phyloP scores from a whole-genome alignment of 2,113 vertebrate genomes.

The Antechinus flavipes region DNA sequence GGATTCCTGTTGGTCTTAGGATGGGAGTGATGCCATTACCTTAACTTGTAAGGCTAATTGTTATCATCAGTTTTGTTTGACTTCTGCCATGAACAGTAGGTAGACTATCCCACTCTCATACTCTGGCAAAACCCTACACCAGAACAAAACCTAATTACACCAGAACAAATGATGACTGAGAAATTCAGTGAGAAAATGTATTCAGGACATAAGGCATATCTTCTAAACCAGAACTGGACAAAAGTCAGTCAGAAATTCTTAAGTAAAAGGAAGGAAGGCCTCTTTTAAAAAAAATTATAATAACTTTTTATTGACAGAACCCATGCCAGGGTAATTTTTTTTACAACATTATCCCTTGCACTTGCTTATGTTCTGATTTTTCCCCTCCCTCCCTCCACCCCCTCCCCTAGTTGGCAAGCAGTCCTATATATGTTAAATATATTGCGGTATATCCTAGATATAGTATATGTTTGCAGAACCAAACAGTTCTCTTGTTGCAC shows the following conservation, averaged over 20 bases:
- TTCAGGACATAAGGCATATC: not conserved
- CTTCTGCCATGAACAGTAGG: not conserved
- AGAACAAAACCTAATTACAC: not conserved
- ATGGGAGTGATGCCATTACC: not conserved
- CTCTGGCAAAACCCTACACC: not conserved
- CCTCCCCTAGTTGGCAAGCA: no score
- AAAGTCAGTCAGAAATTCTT: not conserved
- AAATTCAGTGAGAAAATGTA: not conserved
- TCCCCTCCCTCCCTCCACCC: no score
- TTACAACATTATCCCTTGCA: no score
- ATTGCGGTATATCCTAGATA: no score
- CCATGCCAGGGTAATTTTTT: no score
- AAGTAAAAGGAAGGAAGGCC: not conserved
- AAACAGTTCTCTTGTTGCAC: no score
- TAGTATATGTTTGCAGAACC: no score
- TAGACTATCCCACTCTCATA: not conserved
- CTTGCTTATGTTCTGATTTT: no score
- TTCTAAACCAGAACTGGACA: not conserved
- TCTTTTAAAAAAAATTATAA: not conserved
- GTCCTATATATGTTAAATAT: no score
- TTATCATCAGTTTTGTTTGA: not conserved
- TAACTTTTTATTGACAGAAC: no score
- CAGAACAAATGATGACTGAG: not conserved
- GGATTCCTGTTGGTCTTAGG: not conserved
- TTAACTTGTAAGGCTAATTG: conserved; percentile 12